Base-by-base conservation (phyloP, 2,113 vertebrate genomes). In the Semicossyphus pulcher region DNA sequence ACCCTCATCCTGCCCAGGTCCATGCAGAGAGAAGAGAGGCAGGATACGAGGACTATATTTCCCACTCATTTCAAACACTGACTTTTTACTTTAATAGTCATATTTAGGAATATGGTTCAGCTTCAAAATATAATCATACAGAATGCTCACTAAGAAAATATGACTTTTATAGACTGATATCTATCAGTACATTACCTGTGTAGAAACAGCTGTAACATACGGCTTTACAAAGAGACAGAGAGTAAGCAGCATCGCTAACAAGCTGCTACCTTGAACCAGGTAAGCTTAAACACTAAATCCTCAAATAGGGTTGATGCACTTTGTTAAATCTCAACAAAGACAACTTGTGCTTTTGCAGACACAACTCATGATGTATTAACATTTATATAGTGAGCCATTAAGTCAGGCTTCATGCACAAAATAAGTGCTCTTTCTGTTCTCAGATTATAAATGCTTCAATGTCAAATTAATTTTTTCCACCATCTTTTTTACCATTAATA, bases 181-280 rank as follows among this genome's bases (percentile, higher is more conserved):
- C 37, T 28, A 20, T 28, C 15, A 9, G 37, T 10, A 14, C 4
- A 52, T 44, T 66, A 32, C 16, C 5, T 18, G n/a, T 14, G 14
- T 56, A 7, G 23, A 57, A 64, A 36, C 23, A 25, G 26, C 8
- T 11, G 2, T 34, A 18, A 8, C 18, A 20, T 59, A 25, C 2
- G 41, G 20, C 71, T 60, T 39, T 52, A 31, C 20, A n/a, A n/a
- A n/a, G n/a, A 59, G 63, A 45, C 63, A 36, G 28, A 26, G 15
- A 41, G 31, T 31, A 20, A 59, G 18, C 49, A 2, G 28, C 20
- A 52, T 2, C 1, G 7, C 39, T 37, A 64, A 39, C 6, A 21
- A 12, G 2, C 23, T 4, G 20, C 18, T 57, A 29, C 15, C 15
- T 18, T 51, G 8, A 11, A 11, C 36, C 12, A 18, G 20, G 36